Percentiles rank a stretch among this genome's conserved stretches.
These are phyloP conservation scores for Melitaea athalia DNA, from an alignment of 2,888 invertebrate species.

Conservation along the genomic window DNA sequence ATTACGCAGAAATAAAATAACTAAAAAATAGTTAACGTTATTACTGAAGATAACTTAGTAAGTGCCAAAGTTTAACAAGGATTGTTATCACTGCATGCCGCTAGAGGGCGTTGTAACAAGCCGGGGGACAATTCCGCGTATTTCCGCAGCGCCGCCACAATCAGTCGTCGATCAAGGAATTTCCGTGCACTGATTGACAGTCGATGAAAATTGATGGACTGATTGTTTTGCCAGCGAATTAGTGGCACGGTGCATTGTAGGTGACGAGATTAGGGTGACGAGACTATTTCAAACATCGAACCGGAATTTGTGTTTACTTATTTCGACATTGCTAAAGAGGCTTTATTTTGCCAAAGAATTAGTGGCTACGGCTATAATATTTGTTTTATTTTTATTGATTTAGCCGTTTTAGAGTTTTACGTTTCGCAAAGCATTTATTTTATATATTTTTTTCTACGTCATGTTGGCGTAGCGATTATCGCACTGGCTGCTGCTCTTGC, in stretches of 20 bases:
- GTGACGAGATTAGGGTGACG: not conserved
- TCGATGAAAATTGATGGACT: slow-evolving; percentile 47
- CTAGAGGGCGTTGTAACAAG: slow-evolving; percentile 32
- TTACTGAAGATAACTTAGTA: not conserved
- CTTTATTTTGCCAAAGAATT: no score
- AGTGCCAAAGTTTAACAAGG: not conserved
- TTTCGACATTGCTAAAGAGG: no score
- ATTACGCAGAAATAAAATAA: not conserved
- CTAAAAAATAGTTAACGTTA: not conserved
- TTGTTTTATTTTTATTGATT: no score
- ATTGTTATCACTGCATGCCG: slow-evolving; percentile 15
- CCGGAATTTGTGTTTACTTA: not conserved
- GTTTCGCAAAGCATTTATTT: no score
- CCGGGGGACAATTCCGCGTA: slow-evolving; percentile 51
- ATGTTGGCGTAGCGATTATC: no score
- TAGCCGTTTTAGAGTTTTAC: no score
- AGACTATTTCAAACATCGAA: not conserved
- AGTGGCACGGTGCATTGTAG: slow-evolving; percentile 6
- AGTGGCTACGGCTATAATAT: no score
- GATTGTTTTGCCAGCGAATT: slow-evolving; percentile 41
- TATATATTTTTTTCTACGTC: no score
- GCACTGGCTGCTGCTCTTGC: no score
- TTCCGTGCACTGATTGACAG: slow-evolving; percentile 59
- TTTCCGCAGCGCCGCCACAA: slow-evolving; percentile 57
- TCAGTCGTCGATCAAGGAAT: slow-evolving; percentile 58